Evolutionary conservation across 2,797 vertebrate species (phyloP), one percentile per base, ranked within the genome.

Genomic region (Acrossocheilus fasciatus): DNA sequence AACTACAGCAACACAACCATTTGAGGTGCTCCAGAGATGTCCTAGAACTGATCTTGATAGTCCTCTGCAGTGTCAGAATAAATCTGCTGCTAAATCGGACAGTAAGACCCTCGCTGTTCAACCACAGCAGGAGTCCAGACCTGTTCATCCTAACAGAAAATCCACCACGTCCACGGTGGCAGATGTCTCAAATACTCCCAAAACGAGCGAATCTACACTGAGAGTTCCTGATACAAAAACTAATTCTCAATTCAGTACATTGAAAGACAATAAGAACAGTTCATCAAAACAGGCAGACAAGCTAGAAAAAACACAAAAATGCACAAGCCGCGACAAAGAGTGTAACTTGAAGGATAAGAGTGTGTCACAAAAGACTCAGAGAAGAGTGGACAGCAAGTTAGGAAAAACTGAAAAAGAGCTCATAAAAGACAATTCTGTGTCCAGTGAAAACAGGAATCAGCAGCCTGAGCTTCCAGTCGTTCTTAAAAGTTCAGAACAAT

Each of bases 401-500:
- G 95, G 90, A 62, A 93, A 89, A 90, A 93, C 93, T 47, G 86
- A 92, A 62, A 96, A 93, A 91, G 91, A 91, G 23, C 72, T 90
- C 2, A 92, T 90, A 68, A 94, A 92, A 92, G 89, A 93, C 78
- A 94, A 95, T 82, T 94, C 92, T 83, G 94, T 90, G 34, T 78
- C 86, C 26, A 87, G 86, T 79, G 92, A 92, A 91, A 91, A 75
- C 78, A 91, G 72, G 69, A 85, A 26, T 69, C 73, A 86, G 57
- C 86, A 59, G 43, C 15, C 76, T 66, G 93, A 94, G 43, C 87
- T 86, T 52, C 91, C 93, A 41, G 94, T 95, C 14, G 89, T 92
- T 1, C 89, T 91, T 87, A 93, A 92, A 90, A 95, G 93, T 85
- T 92, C 92, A 81, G 94, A 93, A 14, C 92, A 92, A 79, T 81